Conservation (phyloP, 2,797 vertebrate genomes). For the Natrix natrix region DNA sequence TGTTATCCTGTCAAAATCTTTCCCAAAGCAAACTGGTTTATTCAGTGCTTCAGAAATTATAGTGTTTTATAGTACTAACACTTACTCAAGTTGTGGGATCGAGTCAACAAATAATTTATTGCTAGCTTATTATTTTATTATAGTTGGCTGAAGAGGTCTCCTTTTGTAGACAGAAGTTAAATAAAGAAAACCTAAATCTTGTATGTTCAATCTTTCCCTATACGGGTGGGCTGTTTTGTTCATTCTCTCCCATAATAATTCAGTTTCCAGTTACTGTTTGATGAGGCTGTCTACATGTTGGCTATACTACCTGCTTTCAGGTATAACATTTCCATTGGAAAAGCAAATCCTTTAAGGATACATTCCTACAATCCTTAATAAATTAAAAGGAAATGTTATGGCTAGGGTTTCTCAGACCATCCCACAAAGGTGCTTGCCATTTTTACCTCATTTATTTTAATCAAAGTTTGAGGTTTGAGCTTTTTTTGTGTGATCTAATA, state of each 20-base stretch:
- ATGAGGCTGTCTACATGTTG: conserved; percentile 12
- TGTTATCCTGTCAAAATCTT: not conserved
- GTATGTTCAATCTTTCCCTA: not conserved
- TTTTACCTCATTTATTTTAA: conserved; percentile 12
- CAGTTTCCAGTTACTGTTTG: conserved; percentile 7
- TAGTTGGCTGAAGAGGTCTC: not conserved
- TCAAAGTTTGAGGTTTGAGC: not conserved
- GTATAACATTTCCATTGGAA: not conserved
- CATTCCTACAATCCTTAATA: not conserved
- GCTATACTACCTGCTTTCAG: not conserved
- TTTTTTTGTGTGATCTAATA: not conserved
- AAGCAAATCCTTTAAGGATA: not conserved
- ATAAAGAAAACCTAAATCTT: not conserved
- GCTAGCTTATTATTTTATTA: not conserved
- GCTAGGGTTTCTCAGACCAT: not conserved
- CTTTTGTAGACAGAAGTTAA: not conserved
- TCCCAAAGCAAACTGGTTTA: not conserved
- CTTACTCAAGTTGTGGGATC: not conserved
- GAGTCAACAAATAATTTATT: not conserved
- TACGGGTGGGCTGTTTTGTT: conserved; percentile 14
- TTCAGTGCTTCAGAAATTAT: not conserved
- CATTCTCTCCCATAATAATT: not conserved
- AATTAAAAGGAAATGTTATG: conserved; percentile 5
- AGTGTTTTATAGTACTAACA: not conserved
- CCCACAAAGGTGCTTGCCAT: not conserved